Evolutionary conservation across 2,888 invertebrate species (phyloP), one percentile per base, ranked within the genome.

Genomic region (Tenthredo mesomela): DNA sequence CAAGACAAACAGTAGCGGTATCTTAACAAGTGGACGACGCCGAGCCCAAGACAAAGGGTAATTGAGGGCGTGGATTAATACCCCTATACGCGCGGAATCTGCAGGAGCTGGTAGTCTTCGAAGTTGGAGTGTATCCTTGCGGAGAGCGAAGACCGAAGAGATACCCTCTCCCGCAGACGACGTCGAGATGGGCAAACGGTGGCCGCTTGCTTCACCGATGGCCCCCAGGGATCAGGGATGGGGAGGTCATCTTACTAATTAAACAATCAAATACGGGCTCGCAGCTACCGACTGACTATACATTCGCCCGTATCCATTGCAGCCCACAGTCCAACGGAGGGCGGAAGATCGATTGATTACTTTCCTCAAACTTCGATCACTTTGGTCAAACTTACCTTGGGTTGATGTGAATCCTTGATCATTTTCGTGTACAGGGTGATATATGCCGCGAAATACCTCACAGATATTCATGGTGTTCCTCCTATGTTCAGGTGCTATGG

Each of bases 1-100:
- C 90, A 93, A 93, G 93, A 93, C 93, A 93, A 93, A 93, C 93
- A 93, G 93, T 93, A 91, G 93, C 92, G 93, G 93, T 93, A 93
- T 93, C 93, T 93, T 93, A 93, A 93, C 93, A 93, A 93, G 93
- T 93, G 93, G 93, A 93, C 93, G 92, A 93, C 93, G 92, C 93
- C 92, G 92, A 89, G 92, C 93, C 92, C 93, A 93, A 93, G 93
- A 93, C 93, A 93, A 93, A 93, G 93, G 93, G 93, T 93, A 93
- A 93, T 93, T 93, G 93, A 93, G 93, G 92, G 91, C 92, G 92
- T 92, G 93, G 93, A 93, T 93, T 93, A 93, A 93, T 93, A 92
- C 93, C 93, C 93, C 92, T 93, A 93, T 93, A 93, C 92, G 92
- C 89, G 88, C 90, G 93, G 92, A 87, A 87, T 88, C 87, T 82